Evolutionary conservation across 1,140 invertebrate genomes (phyloP), one percentile per base, ranked within the genome.

Genomic region (Ylistrum balloti): DNA sequence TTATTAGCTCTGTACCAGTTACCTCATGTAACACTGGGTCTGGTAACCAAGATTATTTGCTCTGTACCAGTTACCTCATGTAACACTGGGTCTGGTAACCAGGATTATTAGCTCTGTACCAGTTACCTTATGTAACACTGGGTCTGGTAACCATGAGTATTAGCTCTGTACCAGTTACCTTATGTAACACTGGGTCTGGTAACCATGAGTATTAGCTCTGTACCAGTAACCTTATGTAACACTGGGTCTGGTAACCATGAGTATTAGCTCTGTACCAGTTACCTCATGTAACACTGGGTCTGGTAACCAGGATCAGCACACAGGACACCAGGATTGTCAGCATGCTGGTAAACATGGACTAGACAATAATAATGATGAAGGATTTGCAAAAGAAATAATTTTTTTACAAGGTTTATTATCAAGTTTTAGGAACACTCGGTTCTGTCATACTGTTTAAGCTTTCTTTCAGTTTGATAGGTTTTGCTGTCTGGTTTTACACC

Each of bases 11-110:
- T 45, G 20, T 17, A 45, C 41, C 41, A 45, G n/a, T n/a, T 28
- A 74, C 56, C 56, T 28, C 28, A n/a, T 74, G 56, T 22, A 5
- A 74, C 56, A 74, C 56, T 28, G 56, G 56, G 28, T n/a, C n/a
- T n/a, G n/a, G n/a, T n/a, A 74, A 74, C 41, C 56, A 74, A 11
- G 56, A 74, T 74, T 74, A n/a, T 74, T n/a, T 28, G 56, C n/a
- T 74, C 5, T 38, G 13, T 13, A 45, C 41, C 41, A 45, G 41
- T n/a, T 28, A 74, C 56, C 56, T 9, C 56, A 74, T 74, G 56
- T 74, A n/a, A 74, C 56, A 74, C 15, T 28, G 15, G 56, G n/a
- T n/a, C n/a, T n/a, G n/a, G n/a, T n/a, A n/a, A n/a, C n/a, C 45
- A 20, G 45, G 45, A 56, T 56, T 56, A 17, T 56, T 17, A 56